These are phyloP conservation scores for Sinocyclocheilus anophthalmus DNA, from an alignment of 2,113 vertebrate species.

Conservation along the genomic window DNA sequence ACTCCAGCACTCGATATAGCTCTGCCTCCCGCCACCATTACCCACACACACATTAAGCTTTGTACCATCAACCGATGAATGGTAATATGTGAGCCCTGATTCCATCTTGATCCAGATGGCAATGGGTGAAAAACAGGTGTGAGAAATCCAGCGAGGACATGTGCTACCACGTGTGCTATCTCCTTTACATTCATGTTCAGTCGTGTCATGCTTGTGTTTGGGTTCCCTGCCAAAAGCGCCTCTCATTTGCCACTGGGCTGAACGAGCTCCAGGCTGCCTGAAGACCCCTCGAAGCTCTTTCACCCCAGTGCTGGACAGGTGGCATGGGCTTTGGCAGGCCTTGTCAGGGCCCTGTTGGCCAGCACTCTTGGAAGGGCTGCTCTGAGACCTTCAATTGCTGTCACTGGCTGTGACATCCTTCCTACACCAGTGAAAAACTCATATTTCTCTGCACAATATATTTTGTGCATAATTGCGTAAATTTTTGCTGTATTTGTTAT, in stretches of 20 bases:
- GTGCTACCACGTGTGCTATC: constrained; percentile 52
- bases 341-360: constrained; percentile 22
- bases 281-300: constrained; percentile 47
- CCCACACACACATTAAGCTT: constrained; percentile 37
- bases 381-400: constrained; percentile 15
- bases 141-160: constrained; percentile 43
- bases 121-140: constrained; percentile 36
- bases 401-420: not conserved
- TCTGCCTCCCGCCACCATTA: constrained; percentile 20
- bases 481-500: not conserved
- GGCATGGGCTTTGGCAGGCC: constrained; percentile 48
- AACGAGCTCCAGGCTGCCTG: constrained; percentile 43
- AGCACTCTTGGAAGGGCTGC: constrained; percentile 44
- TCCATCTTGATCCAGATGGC: constrained; percentile 58
- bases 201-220: constrained; percentile 48
- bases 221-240: constrained; percentile 39
- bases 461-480: not conserved
- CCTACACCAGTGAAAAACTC: not conserved
- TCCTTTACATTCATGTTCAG: constrained; percentile 57
- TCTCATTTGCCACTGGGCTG: constrained; percentile 37
- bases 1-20: constrained; percentile 43
- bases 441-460: not conserved
- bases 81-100: constrained; percentile 40
- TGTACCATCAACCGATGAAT: constrained; percentile 40
- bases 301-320: constrained; percentile 50